Evolutionary conservation across 2,888 invertebrate species (phyloP), one percentile per base, ranked within the genome.

Genomic region (Pyrgus malvae): DNA sequence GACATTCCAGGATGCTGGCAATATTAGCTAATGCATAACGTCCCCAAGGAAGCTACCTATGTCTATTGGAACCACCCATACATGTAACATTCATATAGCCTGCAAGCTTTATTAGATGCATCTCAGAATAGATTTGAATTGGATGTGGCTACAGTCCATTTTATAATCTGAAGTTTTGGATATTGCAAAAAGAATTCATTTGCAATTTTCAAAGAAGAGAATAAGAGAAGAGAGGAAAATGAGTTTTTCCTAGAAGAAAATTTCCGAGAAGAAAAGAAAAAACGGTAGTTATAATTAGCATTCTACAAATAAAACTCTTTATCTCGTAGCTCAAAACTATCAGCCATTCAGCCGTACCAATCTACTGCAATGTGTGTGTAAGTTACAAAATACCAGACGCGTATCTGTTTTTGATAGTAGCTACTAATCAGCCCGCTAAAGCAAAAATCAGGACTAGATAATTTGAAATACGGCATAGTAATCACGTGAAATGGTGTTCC

Each of bases 401-500:
- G 8, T 2, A 1, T 21, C 9, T 17, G 21, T 46, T 42, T 41
- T 19, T 16, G 16, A 16, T 23, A 33, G 23, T 8, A 29, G 17
- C 41, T 5, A 16, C n/a, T 33, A 51, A 51, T 38, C 29, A 45
- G 33, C 16, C 23, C 31, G 21, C 27, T 31, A 16, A 25, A 35
- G 27, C 37, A 37, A 53, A 49, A 42, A 38, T 45, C 38, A 53
- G 38, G 53, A 53, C 53, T 53, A 45, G 45, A 53, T 53, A 53
- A 53, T 53, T 53, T 44, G 54, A 46, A 54, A 54, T 46, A 46
- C 46, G 54, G 45, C 46, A 73, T 79, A 76, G 79, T 82, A 83
- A 83, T 83, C 82, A 83, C 78, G 75, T 77, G 74, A 75, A 71
- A 73, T 74, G 65, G 62, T 59, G 61, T 75, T 76, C 76, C 79